Percentiles rank a stretch among this genome's conserved stretches.
Conservation (phyloP, 1,140 invertebrate genomes). For the Rhysida immarginata region DNA sequence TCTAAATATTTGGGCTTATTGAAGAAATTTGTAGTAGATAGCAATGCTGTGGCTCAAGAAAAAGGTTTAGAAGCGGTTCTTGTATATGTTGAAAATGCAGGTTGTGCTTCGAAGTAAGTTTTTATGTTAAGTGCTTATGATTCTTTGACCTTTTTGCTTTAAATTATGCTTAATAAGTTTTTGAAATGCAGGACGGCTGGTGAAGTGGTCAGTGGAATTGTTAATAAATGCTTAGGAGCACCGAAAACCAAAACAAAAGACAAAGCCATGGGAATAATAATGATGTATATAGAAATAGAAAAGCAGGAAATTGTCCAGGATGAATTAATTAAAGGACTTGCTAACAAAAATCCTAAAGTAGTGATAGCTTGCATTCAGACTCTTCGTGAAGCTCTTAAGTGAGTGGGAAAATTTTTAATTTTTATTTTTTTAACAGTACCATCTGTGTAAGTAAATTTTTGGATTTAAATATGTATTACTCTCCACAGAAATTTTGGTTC, state of each 20-base stretch:
- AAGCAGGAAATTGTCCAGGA: conserved; percentile 82
- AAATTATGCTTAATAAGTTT: background rate
- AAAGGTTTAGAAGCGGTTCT: conserved; percentile 85
- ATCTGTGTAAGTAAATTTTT: no score
- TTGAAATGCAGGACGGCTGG: conserved; percentile 57
- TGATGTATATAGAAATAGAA: conserved; percentile 93
- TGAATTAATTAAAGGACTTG: conserved; percentile 77
- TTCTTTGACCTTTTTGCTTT: background rate
- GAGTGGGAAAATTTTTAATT: conserved; percentile 14
- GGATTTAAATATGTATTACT: no score
- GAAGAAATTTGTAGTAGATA: conserved; percentile 90
- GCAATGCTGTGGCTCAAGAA: conserved; percentile 87
- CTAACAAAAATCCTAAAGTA: conserved; percentile 91
- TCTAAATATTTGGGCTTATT: conserved; percentile 77
- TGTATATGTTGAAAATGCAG: conserved; percentile 78
- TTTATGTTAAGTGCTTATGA: background rate
- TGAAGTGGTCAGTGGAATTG: conserved; percentile 77
- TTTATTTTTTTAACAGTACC: no score
- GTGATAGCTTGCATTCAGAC: conserved; percentile 66
- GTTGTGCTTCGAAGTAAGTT: conserved; percentile 53
- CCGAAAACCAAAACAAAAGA: conserved; percentile 85
- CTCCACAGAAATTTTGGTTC: conserved; percentile 65
- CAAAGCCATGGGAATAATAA: conserved; percentile 64
- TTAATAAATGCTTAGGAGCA: conserved; percentile 81
- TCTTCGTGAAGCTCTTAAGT: conserved; percentile 54